Evolutionary conservation across 2,888 invertebrate species (phyloP), one percentile per base, ranked within the genome.

Genomic region (Oxycera nigricornis): DNA sequence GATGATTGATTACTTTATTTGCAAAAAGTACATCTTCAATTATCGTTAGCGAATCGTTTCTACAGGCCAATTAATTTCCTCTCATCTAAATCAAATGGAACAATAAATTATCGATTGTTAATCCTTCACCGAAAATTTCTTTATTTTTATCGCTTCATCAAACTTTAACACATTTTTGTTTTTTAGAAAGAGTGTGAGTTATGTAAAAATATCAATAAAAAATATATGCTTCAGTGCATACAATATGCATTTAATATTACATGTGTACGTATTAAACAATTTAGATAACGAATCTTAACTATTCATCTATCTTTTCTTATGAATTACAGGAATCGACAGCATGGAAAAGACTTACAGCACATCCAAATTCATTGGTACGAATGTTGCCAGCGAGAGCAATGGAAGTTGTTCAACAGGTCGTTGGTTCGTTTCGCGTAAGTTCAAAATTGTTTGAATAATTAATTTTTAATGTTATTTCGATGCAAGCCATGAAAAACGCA

Each of bases 341-440:
- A 80, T 85, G 85, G 85, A 85, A 85, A 78, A 82, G 83, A 76
- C 79, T 85, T 75, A 84, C 85, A 78, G 81, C 85, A 75, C 84
- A 85, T 79, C 85, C 85, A 67, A 85, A 85, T 79, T 83, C 85
- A 24, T 76, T 85, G 76, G 85, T 84, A 68, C 83, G 84, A 72
- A 80, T 82, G 73, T 78, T 85, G 75, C 85, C 85, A 1, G 84
- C 84, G 74, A 82, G 85, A 17, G 85, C 85, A 35, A 85, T 85
- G 85, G 82, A 84, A 55, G 85, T 84, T 75, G 85, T 85, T 74
- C 85, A 84, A 81, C 85, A 85, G 80, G 85, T 85, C 75, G 85
- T 85, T 67, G 80, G 85, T 70, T 83, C 83, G 74, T 79, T 85
- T 72, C 81, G 85, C 78, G 85, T 85, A 82, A 84, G 84, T 80